These are phyloP conservation scores for Triplophysa dalaica DNA, from an alignment of 2,113 vertebrate genomes.

Conservation along the genomic window DNA sequence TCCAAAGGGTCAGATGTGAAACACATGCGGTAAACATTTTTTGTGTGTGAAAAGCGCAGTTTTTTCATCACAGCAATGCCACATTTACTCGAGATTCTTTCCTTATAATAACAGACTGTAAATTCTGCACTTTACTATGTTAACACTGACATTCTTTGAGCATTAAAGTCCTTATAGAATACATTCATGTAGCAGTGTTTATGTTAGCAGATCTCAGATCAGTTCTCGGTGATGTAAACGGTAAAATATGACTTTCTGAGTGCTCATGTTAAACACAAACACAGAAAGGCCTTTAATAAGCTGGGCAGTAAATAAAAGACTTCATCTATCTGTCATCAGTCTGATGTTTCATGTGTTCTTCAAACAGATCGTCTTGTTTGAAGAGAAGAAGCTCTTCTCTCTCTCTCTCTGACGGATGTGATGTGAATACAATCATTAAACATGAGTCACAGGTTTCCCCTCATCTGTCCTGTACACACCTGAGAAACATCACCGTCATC, in stretches of 20 bases:
- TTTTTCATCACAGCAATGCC: background rate
- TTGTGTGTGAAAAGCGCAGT: background rate
- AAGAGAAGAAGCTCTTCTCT: no score
- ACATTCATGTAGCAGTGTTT: no score
- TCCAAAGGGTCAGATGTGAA: background rate
- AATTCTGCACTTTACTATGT: no score
- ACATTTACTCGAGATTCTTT: no score
- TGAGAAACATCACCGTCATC: background rate
- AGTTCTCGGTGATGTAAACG: no score
- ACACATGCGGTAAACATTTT: background rate
- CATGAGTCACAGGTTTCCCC: constrained; percentile 18
- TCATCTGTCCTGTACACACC: background rate
- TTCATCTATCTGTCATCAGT: constrained; percentile 8
- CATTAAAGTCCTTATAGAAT: background rate
- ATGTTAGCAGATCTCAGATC: no score
- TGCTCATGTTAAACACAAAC: background rate
- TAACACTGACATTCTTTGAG: no score
- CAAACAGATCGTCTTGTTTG: constrained; percentile 6
- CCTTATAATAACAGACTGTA: no score
- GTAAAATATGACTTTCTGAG: background rate
- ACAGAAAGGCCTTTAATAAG: background rate
- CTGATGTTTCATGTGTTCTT: constrained; percentile 14
- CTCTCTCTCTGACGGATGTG: constrained; percentile 7
- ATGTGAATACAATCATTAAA: constrained; percentile 5
- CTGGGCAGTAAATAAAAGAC: background rate